Percentiles rank a stretch among this genome's conserved stretches.
Conservation (phyloP, 2,888 invertebrate genomes). For the Drosophila heteroneura region DNA sequence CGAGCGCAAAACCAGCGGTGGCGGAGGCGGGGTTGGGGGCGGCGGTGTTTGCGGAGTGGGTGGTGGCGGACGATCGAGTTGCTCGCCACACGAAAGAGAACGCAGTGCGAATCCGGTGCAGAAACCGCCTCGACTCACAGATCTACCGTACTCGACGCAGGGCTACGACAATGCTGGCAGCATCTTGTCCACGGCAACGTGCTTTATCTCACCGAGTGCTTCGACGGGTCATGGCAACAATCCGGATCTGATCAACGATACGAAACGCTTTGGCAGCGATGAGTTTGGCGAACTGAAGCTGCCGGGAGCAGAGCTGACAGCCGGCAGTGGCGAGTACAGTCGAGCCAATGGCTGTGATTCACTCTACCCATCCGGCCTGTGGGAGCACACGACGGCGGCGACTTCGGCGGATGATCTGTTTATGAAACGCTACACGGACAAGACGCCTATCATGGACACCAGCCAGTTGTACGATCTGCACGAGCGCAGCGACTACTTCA, state of each 20-base stretch:
- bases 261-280: slow-evolving; percentile 88
- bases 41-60: slow-evolving; percentile 1
- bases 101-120: slow-evolving; percentile 88
- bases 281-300: slow-evolving; percentile 85
- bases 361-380: slow-evolving; percentile 92
- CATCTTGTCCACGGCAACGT: slow-evolving; percentile 88
- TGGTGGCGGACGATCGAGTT: slow-evolving; percentile 10
- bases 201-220: slow-evolving; percentile 91
- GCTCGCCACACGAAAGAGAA: slow-evolving; percentile 76
- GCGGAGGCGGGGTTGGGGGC: not conserved
- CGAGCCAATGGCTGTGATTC: slow-evolving; percentile 90
- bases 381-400: slow-evolving; percentile 87
- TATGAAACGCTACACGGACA: slow-evolving; percentile 89
- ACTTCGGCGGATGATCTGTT: slow-evolving; percentile 85
- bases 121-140: slow-evolving; percentile 90
- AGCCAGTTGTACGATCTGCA: slow-evolving; percentile 84
- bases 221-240: slow-evolving; percentile 92
- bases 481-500: slow-evolving; percentile 87
- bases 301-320: slow-evolving; percentile 85
- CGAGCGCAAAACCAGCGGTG: slow-evolving; percentile 72
- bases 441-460: slow-evolving; percentile 90
- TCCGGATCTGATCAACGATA: slow-evolving; percentile 94
- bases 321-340: slow-evolving; percentile 91
- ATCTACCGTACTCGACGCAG: slow-evolving; percentile 89
- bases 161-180: slow-evolving; percentile 90